A percentile compares a stretch with the other conserved stretches of the same genome.
Conservation (phyloP, 2,113 vertebrate species). For the Fregetta grallaria region DNA sequence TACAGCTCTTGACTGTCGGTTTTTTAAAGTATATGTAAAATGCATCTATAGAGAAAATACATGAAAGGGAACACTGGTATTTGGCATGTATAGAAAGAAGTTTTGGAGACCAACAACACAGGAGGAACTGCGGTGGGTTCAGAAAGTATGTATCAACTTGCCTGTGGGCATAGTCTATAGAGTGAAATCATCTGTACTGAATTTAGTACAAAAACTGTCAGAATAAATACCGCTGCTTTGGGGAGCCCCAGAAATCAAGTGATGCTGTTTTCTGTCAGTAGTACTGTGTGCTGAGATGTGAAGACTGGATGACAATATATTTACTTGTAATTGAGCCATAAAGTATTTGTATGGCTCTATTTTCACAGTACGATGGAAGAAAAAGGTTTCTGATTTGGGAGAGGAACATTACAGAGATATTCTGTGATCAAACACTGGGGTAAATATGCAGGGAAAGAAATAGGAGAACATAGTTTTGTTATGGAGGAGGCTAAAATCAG, state of each 20-base stretch:
- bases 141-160: neutral
- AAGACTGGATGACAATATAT: neutral
- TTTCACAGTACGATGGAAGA: neutral
- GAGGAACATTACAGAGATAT: neutral
- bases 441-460: neutral
- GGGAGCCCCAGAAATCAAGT: neutral
- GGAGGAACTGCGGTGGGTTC: neutral
- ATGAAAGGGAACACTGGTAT: neutral
- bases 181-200: neutral
- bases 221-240: neutral
- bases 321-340: neutral
- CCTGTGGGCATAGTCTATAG: neutral
- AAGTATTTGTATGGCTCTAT: neutral
- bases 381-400: neutral
- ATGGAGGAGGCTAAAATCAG: neutral
- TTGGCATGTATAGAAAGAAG: neutral
- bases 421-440: neutral
- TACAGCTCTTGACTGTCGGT: neutral
- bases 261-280: neutral
- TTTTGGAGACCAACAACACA: neutral
- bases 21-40: neutral
- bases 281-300: neutral
- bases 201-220: neutral
- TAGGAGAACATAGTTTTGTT: neutral
- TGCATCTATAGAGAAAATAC: neutral